Evolutionary conservation across 2,113 vertebrate species (phyloP).

Genomic region (Rhagologus leucostigma): DNA sequence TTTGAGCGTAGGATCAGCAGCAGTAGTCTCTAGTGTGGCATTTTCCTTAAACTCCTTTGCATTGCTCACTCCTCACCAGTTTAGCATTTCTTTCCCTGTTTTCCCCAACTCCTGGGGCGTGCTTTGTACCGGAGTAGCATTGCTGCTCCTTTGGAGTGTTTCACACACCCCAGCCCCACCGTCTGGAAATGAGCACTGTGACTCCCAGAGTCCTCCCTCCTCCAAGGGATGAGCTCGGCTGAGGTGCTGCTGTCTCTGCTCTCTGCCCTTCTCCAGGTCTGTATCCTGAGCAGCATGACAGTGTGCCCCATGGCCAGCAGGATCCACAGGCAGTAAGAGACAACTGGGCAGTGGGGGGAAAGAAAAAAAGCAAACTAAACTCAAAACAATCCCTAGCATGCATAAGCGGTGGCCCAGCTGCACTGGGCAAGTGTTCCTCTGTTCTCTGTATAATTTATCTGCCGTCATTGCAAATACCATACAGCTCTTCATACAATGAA

Average conservation of each 20-base stretch:
- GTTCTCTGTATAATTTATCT: not conserved
- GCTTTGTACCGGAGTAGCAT: not conserved
- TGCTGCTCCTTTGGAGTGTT: not conserved
- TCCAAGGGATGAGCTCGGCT: accelerated
- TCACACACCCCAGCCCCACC: accelerated
- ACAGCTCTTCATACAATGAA: not conserved
- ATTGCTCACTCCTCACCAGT: not conserved
- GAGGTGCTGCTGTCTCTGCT: not conserved
- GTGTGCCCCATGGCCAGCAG: accelerated
- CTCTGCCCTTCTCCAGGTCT: not conserved
- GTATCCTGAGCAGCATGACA: not conserved
- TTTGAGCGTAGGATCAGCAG: not conserved
- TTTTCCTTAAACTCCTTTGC: not conserved
- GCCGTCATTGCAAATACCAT: not conserved
- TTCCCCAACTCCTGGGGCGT: not conserved
- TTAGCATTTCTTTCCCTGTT: not conserved
- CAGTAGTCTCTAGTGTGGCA: not conserved
- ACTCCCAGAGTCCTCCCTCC: not conserved
- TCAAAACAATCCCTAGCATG: not conserved
- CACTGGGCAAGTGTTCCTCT: not conserved
- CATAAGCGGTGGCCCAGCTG: not conserved
- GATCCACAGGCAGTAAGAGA: not conserved
- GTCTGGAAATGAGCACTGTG: accelerated
- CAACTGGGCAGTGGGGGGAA: not conserved
- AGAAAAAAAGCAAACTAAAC: not conserved